Conservation (phyloP, 2,888 invertebrate genomes). For the Theretra japonica region DNA sequence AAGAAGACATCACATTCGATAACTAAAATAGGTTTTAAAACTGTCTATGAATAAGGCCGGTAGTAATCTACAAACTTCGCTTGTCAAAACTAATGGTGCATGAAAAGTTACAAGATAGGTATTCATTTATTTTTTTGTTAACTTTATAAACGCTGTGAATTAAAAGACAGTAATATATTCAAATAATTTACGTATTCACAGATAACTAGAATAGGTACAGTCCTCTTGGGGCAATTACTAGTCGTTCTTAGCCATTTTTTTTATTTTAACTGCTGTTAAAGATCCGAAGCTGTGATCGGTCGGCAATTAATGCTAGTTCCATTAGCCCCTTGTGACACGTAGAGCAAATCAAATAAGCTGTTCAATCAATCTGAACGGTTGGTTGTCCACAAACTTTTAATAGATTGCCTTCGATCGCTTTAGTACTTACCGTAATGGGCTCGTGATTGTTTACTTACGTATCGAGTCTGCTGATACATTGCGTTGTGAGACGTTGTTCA, state of each 20-base stretch:
- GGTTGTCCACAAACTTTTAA: conserved; percentile 70
- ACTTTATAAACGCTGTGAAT: too few species aligned
- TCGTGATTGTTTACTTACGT: conserved; percentile 55
- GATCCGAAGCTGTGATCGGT: conserved; percentile 1
- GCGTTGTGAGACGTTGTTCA: not conserved
- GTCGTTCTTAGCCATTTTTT: not conserved
- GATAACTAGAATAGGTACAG: not conserved
- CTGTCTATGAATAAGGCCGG: too few species aligned
- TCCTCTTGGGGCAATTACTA: not conserved
- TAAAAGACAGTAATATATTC: too few species aligned
- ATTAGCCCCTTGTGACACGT: conserved; percentile 55
- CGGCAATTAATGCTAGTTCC: conserved; percentile 39
- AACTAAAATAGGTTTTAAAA: too few species aligned
- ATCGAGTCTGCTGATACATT: conserved; percentile 11
- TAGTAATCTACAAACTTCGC: too few species aligned
- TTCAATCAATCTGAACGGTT: conserved; percentile 68
- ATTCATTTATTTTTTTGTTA: too few species aligned
- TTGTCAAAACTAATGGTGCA: too few species aligned
- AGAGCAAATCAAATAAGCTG: conserved; percentile 68
- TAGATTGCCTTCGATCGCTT: conserved; percentile 72
- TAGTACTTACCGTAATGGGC: conserved; percentile 67
- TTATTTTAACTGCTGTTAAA: conserved; percentile 4
- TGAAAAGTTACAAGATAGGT: too few species aligned
- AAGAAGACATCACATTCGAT: too few species aligned
- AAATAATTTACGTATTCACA: not conserved